Conservation (phyloP, 2,888 invertebrate genomes). For the Merodon equestris region DNA sequence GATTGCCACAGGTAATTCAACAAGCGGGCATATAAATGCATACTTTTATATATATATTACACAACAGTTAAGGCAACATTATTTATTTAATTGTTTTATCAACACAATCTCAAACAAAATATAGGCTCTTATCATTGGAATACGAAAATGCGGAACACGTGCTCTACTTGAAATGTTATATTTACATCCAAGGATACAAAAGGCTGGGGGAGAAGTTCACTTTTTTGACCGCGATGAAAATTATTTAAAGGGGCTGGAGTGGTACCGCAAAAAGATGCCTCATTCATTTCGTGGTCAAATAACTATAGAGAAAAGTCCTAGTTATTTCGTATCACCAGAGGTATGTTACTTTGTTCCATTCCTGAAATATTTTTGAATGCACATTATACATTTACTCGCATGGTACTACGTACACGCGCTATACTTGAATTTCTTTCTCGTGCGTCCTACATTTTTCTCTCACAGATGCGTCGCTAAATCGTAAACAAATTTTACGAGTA, state of each 20-base stretch:
- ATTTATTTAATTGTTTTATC: too few relatives aligned
- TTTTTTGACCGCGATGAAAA: slow-evolving; percentile 98
- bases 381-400: too few relatives aligned
- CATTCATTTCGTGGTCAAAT: slow-evolving; percentile 94
- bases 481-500: too few relatives aligned
- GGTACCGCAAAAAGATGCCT: slow-evolving; percentile 97
- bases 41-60: too few relatives aligned
- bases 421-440: too few relatives aligned
- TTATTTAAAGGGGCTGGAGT: slow-evolving; percentile 93
- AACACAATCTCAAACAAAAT: too few relatives aligned
- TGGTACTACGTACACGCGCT: too few relatives aligned
- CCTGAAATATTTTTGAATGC: too few relatives aligned
- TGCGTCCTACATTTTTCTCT: too few relatives aligned
- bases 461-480: too few relatives aligned
- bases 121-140: slow-evolving; percentile 94
- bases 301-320: slow-evolving; percentile 98
- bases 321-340: slow-evolving; percentile 97
- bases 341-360: slow-evolving; percentile 80
- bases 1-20: slow-evolving; percentile 81
- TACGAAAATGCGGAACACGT: slow-evolving; percentile 97
- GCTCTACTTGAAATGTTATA: slow-evolving; percentile 97
- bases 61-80: too few relatives aligned
- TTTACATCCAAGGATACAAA: slow-evolving; percentile 94
- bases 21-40: too few relatives aligned
- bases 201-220: slow-evolving; percentile 96